Conservation (phyloP, 2,113 vertebrate genomes). For the Rhinoderma darwinii region DNA sequence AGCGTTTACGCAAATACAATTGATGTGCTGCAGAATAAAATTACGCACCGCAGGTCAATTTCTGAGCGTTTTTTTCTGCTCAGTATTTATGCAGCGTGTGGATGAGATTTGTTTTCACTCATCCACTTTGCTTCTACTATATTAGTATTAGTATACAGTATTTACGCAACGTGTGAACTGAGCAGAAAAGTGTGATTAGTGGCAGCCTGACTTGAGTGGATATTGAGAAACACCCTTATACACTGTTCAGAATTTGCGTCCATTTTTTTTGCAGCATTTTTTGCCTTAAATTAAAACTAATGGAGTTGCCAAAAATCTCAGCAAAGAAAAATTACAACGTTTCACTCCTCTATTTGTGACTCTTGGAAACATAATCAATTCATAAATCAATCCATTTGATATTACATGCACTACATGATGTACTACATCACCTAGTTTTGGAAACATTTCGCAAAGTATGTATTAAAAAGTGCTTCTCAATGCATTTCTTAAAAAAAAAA, state of each 20-base stretch:
- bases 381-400: constrained; percentile 18
- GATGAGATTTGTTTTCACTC: too few relatives aligned
- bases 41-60: too few relatives aligned
- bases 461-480: constrained; percentile 45
- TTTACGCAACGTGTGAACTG: too few relatives aligned
- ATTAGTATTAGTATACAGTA: too few relatives aligned
- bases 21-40: too few relatives aligned
- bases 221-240: not conserved
- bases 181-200: too few relatives aligned
- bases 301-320: not conserved
- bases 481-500: constrained; percentile 21
- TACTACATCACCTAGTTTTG: constrained; percentile 19
- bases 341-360: not conserved
- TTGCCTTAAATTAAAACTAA: not conserved
- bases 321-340: not conserved
- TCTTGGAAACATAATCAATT: constrained; percentile 12
- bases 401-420: constrained; percentile 29
- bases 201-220: too few relatives aligned
- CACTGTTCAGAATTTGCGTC: not conserved
- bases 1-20: too few relatives aligned
- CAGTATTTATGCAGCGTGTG: too few relatives aligned
- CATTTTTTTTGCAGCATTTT: too few relatives aligned
- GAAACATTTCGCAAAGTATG: constrained; percentile 35
- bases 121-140: too few relatives aligned
- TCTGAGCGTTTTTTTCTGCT: too few relatives aligned